Evolutionary conservation across 2,888 invertebrate genomes (phyloP), one percentile per base, ranked within the genome.

Genomic region (Hoplodrina ambigua): DNA sequence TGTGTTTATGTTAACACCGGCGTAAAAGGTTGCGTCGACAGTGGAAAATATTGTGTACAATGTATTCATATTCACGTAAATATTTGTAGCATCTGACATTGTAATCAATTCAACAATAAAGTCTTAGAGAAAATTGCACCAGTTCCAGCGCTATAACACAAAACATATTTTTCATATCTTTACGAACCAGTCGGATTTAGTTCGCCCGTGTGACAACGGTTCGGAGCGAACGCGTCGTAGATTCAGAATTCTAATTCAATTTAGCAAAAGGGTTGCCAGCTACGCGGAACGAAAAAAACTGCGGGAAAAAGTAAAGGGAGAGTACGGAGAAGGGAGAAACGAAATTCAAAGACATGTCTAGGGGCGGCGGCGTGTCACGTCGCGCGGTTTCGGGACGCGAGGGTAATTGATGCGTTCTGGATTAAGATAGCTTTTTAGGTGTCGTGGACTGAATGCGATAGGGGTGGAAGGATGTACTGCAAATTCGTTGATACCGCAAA

Each of bases 201-300:
- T 67, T 67, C 69, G 68, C 66, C 75, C 84, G 78, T 76, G 80
- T 83, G 84, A 77, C 75, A 83, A 75, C 74, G 71, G 75, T 80
- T 73, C 56, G 63, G 44, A 81, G 69, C 80, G 73, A 78, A 84
- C 84, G 87, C 87, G 84, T 82, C 84, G 85, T 85, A 81, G 85
- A 85, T 83, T 88, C 87, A 82, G 87, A 89, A 89, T 88, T 86
- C 90, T 91, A 92, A 93, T 94, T 94, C 92, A 94, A 94, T 94
- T 94, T 92, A 86, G 87, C 88, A 91, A 93, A 94, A 94, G 94
- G 94, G 94, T 94, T 94, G 94, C 87, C 93, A 93, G 89, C 90
- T 90, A 92, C 90, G 93, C 94, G 94, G 89, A 93, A 94, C 89
- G 88, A 85, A 90, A 90, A 88, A 89, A 89, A 86, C 84, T 84